Evolutionary conservation across 2,888 invertebrate species (phyloP).

Genomic region (Ophioninae sp.): DNA sequence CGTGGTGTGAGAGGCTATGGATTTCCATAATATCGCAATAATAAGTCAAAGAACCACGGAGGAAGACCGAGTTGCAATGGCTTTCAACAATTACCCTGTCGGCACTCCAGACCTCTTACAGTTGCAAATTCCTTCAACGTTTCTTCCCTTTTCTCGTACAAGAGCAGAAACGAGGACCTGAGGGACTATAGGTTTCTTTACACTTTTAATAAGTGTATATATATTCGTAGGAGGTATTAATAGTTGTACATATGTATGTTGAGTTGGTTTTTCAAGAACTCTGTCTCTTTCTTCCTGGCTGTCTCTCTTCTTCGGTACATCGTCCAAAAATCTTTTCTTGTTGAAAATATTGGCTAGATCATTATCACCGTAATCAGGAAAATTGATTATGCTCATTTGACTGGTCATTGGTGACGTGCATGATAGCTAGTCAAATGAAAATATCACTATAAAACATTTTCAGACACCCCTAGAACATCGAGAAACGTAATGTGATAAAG

Average conservation of each 20-base stretch:
- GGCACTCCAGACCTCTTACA: constrained; percentile 50
- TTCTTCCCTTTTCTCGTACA: constrained; percentile 17
- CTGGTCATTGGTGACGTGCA: constrained; percentile 47
- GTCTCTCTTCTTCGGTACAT: not conserved
- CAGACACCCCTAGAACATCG: too few species aligned
- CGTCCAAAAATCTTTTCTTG: constrained; percentile 17
- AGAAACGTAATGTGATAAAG: too few species aligned
- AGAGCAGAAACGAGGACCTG: constrained; percentile 22
- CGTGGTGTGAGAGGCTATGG: constrained; percentile 35
- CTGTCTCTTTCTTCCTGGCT: not conserved
- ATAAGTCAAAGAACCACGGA: constrained; percentile 68
- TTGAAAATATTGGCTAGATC: constrained; percentile 31
- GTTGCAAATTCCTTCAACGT: constrained; percentile 35
- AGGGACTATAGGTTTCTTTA: not conserved
- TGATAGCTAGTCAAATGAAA: too few species aligned
- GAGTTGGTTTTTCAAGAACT: not conserved
- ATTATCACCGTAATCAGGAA: constrained; percentile 53
- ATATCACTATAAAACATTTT: too few species aligned
- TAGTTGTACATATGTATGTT: not conserved
- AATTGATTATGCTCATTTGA: constrained; percentile 59
- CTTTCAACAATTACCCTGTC: constrained; percentile 68
- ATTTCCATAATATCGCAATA: constrained; percentile 69
- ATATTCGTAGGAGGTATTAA: not conserved
- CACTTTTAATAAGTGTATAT: not conserved
- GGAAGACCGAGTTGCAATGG: constrained; percentile 64